Evolutionary conservation across 2,113 vertebrate species (phyloP).

Genomic region (Scatophagus argus): DNA sequence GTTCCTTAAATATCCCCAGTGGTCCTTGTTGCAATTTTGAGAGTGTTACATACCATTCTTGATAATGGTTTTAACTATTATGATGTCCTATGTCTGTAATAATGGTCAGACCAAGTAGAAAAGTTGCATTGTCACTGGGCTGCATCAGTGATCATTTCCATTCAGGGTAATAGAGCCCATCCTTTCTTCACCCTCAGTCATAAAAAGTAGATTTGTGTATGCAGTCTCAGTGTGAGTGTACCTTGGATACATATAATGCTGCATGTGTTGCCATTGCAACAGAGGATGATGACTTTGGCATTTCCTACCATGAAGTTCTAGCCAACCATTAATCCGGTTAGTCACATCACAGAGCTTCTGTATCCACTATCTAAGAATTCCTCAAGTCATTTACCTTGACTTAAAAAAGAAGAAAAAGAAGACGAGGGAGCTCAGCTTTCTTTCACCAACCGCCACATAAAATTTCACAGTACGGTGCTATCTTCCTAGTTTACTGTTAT

Average conservation of each 20-base stretch:
- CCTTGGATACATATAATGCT: slow-evolving; percentile 7
- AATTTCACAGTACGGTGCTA: slow-evolving; percentile 70
- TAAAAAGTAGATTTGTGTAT: not conserved
- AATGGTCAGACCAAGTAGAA: not conserved
- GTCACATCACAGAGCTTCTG: slow-evolving; percentile 77
- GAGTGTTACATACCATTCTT: not conserved
- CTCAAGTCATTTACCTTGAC: slow-evolving; percentile 72
- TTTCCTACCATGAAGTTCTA: slow-evolving; percentile 52
- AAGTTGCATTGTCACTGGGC: not conserved
- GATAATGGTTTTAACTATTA: not conserved
- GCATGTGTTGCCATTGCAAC: slow-evolving; percentile 23
- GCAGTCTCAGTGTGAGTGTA: not conserved
- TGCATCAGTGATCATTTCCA: not conserved
- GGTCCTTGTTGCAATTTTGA: too few relatives aligned
- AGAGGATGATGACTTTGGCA: slow-evolving; percentile 37
- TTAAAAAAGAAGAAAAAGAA: slow-evolving; percentile 37
- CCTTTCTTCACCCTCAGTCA: not conserved
- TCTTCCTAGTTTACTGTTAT: slow-evolving; percentile 58
- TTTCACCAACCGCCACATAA: slow-evolving; percentile 70
- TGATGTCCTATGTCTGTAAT: not conserved
- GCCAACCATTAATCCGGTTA: slow-evolving; percentile 77
- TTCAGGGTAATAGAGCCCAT: not conserved
- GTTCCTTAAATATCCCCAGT: too few relatives aligned
- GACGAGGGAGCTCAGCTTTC: slow-evolving; percentile 56
- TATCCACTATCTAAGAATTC: slow-evolving; percentile 75